Evolutionary conservation across 2,888 invertebrate species (phyloP).

Genomic region (Yponomeuta sedellus): DNA sequence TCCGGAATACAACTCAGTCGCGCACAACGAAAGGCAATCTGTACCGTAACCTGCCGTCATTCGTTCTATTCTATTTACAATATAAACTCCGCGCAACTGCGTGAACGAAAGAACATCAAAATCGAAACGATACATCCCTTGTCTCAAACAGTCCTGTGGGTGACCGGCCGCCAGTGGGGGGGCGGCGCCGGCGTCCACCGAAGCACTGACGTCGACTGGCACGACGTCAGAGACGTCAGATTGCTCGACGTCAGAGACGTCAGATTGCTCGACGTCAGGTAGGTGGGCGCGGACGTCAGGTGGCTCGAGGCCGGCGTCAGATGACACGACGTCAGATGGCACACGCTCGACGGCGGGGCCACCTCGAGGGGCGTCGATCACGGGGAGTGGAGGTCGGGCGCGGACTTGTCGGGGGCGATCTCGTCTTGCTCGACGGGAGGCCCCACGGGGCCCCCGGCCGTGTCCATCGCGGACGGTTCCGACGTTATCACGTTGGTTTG

Average conservation of each 20-base stretch:
- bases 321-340: not conserved
- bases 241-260: constrained; percentile 4
- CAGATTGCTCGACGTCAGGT: not conserved
- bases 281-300: not conserved
- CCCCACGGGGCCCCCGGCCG: constrained; percentile 47
- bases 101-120: not conserved
- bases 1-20: constrained; percentile 19
- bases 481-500: constrained; percentile 77
- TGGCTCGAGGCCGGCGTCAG: not conserved
- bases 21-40: too few species aligned
- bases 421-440: constrained; percentile 55
- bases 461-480: constrained; percentile 76
- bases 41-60: too few species aligned
- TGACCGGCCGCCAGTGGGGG: constrained; percentile 68
- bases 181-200: constrained; percentile 68
- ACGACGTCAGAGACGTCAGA: not conserved
- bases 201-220: constrained; percentile 23
- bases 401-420: constrained; percentile 63
- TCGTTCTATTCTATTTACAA: constrained; percentile 1
- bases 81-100: not conserved
- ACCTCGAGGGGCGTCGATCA: constrained; percentile 42
- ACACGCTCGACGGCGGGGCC: constrained; percentile 13
- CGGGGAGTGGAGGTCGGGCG: constrained; percentile 67
- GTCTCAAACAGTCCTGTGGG: constrained; percentile 48
- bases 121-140: not conserved